phyloP scores from a whole-genome alignment of 2,797 vertebrate genomes.

The Etheostoma perlongum region DNA sequence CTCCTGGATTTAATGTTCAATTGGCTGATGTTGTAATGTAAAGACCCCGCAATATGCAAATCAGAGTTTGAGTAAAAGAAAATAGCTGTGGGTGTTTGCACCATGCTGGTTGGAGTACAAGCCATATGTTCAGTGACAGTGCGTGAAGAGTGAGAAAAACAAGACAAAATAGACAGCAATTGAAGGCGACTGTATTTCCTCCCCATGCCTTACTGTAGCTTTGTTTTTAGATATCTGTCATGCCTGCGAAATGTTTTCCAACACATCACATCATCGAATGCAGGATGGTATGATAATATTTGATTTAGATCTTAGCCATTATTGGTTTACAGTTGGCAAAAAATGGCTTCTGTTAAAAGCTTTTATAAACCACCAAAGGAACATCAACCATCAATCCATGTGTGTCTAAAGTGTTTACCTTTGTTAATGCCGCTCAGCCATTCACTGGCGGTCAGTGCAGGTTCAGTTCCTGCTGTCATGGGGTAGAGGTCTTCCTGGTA shows the following conservation, averaged over 20 bases:
- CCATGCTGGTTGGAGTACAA: neutral
- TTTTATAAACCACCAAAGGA: neutral
- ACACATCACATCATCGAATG: neutral
- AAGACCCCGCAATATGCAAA: neutral
- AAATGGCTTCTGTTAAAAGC: neutral
- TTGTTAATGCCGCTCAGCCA: constrained; percentile 95
- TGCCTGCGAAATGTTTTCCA: neutral
- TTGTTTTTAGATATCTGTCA: neutral
- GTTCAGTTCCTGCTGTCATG: constrained; percentile 95
- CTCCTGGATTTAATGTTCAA: neutral
- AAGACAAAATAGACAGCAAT: neutral
- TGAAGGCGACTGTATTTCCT: neutral
- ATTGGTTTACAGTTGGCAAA: neutral
- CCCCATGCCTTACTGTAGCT: neutral
- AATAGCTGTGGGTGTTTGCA: constrained; percentile 15
- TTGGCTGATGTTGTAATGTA: constrained; percentile 4
- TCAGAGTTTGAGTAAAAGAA: neutral
- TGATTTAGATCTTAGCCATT: neutral
- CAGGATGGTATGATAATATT: neutral
- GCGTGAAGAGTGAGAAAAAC: neutral
- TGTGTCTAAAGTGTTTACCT: constrained; percentile 82
- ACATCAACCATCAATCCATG: neutral
- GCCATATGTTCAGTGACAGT: constrained; percentile 5
- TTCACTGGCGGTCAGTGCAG: constrained; percentile 91
- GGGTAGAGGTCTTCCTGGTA: constrained; percentile 99